Conservation (phyloP, 2,797 vertebrate species). For the Syngnathus rostellatus region DNA sequence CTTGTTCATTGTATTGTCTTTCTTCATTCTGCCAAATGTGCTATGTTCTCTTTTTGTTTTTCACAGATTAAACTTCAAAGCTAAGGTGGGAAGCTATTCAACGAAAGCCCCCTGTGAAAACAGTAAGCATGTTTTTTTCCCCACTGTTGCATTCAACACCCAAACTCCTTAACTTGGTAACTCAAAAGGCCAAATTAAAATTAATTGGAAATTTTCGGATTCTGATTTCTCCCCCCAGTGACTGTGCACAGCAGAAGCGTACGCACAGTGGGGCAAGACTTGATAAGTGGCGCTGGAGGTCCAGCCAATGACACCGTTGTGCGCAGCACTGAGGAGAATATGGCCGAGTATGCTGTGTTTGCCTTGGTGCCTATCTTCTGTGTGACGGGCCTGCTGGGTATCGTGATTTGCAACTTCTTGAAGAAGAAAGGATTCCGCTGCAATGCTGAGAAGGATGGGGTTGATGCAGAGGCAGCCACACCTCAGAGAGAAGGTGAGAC, state of each 20-base stretch:
- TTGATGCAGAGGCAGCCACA: constrained; percentile 61
- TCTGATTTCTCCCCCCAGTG: constrained; percentile 5
- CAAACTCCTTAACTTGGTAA: background rate
- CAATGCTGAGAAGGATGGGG: constrained; percentile 75
- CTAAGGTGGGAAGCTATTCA: constrained; percentile 22
- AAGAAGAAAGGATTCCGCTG: constrained; percentile 92
- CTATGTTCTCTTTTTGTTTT: constrained; percentile 18
- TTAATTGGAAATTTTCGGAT: background rate
- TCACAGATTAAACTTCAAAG: constrained; percentile 52
- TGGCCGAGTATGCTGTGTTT: constrained; percentile 80
- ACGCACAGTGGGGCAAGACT: constrained; percentile 57
- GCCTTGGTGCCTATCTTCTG: constrained; percentile 91
- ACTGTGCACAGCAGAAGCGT: constrained; percentile 40
- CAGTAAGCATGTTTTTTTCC: constrained; percentile 45
- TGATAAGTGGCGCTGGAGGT: constrained; percentile 23
- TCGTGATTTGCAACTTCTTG: constrained; percentile 90
- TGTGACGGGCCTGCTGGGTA: constrained; percentile 87
- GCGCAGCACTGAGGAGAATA: constrained; percentile 70
- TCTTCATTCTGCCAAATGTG: constrained; percentile 8
- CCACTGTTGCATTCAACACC: background rate
- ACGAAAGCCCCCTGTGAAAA: constrained; percentile 46
- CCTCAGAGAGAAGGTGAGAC: constrained; percentile 76
- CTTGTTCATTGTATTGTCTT: background rate
- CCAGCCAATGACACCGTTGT: constrained; percentile 69
- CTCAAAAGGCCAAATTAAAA: background rate